These are phyloP conservation scores for Heliconius eleuchia DNA, from an alignment of 1,140 invertebrate species.

Conservation along the genomic window DNA sequence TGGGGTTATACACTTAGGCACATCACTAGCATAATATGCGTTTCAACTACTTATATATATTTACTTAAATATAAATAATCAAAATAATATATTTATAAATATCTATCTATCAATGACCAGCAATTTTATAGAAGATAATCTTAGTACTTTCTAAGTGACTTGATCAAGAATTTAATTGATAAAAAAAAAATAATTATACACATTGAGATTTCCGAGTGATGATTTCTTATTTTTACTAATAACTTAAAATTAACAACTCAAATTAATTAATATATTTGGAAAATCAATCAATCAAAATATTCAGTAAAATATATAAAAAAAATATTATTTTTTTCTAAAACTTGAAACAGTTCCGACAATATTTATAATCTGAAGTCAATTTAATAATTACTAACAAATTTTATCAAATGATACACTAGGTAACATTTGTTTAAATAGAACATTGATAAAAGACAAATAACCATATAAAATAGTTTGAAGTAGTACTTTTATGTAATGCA, in stretches of 20 bases:
- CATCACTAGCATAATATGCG: not conserved
- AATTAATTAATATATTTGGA: too few species aligned
- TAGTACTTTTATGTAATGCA: not conserved
- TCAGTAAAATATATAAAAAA: too few species aligned
- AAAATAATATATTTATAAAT: constrained; percentile 3
- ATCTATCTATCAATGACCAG: not conserved
- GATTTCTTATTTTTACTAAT: too few species aligned
- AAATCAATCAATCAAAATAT: too few species aligned
- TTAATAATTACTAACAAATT: not conserved
- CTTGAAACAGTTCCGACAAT: not conserved
- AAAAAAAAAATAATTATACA: too few species aligned
- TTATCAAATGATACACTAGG: not conserved
- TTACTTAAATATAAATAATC: not conserved
- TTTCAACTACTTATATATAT: not conserved
- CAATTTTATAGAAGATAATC: not conserved
- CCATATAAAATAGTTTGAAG: not conserved
- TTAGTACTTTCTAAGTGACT: too few species aligned
- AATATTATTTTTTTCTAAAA: too few species aligned
- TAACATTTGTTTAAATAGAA: not conserved
- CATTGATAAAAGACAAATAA: not conserved
- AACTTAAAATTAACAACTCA: too few species aligned
- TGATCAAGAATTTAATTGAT: too few species aligned
- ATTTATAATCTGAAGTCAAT: not conserved
- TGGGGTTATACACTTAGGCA: constrained; percentile 7
- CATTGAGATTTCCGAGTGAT: too few species aligned